These are phyloP conservation scores for Peromyscus attwateri DNA, from an alignment of 2,797 vertebrate species.

Conservation along the genomic window DNA sequence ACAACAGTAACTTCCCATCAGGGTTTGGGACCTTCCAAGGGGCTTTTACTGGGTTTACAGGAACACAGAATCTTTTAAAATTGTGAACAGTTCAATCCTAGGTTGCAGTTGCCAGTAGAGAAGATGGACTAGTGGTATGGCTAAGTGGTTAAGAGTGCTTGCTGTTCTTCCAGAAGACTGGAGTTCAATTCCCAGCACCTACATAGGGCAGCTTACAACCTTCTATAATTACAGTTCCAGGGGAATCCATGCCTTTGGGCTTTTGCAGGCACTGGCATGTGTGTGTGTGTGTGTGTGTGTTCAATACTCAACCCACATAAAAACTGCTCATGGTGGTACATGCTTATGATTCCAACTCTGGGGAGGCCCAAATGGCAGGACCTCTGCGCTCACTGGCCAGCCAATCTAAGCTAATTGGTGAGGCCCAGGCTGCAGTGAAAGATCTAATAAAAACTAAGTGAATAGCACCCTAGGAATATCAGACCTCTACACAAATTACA, in stretches of 20 bases:
- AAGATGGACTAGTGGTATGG: neutral
- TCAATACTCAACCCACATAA: neutral
- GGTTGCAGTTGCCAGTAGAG: neutral
- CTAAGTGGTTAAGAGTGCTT: neutral
- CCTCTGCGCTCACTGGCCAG: neutral
- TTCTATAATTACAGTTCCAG: too few species aligned
- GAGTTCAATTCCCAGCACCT: neutral
- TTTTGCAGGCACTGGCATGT: too few species aligned
- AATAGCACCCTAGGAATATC: neutral
- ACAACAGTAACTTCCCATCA: neutral
- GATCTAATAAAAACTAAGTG: neutral
- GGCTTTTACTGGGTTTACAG: neutral
- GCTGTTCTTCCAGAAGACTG: neutral
- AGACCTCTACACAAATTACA: neutral
- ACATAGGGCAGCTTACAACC: neutral
- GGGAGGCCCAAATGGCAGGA: neutral
- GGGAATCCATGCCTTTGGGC: neutral
- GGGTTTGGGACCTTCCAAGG: neutral
- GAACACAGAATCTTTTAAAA: neutral
- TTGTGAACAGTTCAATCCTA: neutral
- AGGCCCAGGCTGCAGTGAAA: neutral
- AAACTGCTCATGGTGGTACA: too few species aligned
- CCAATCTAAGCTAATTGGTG: neutral
- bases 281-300: too few species aligned
- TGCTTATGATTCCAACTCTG: neutral